phyloP scores from a whole-genome alignment of 2,797 vertebrate species.

The Scleropages formosus region DNA sequence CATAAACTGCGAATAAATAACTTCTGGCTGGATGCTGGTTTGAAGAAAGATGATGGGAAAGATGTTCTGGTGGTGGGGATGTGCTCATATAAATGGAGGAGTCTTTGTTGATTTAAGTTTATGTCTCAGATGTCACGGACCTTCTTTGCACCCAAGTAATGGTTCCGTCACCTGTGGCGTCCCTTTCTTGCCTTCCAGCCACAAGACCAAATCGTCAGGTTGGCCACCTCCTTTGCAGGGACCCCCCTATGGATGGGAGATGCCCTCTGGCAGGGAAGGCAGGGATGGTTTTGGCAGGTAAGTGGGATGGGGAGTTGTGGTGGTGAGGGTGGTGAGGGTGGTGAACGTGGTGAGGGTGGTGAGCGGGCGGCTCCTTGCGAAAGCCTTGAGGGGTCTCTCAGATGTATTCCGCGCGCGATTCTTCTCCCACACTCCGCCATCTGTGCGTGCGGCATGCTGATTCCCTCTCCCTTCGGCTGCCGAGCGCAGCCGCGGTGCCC shows the following conservation, averaged over 20 bases:
- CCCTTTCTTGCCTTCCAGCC: slow-evolving; percentile 65
- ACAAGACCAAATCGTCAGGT: slow-evolving; percentile 89
- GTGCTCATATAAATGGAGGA: too few relatives aligned
- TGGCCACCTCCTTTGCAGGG: slow-evolving; percentile 89
- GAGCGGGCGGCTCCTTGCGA: neutral
- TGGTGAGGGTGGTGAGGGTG: slow-evolving; percentile 41
- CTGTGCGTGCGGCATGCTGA: slow-evolving; percentile 71
- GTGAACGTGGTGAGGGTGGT: neutral
- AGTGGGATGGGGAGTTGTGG: slow-evolving; percentile 59
- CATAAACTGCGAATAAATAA: too few relatives aligned
- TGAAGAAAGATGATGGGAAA: too few relatives aligned
- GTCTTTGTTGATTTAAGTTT: neutral
- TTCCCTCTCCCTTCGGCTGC: slow-evolving; percentile 55
- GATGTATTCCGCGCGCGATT: slow-evolving; percentile 63
- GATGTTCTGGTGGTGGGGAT: too few relatives aligned
- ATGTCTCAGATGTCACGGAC: neutral
- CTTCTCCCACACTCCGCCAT: slow-evolving; percentile 64
- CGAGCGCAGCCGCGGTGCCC: slow-evolving; percentile 55
- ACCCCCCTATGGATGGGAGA: slow-evolving; percentile 95
- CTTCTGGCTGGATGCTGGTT: too few relatives aligned
- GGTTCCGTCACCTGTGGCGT: neutral
- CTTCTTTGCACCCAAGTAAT: neutral
- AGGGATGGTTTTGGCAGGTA: slow-evolving; percentile 95
- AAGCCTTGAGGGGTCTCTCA: neutral
- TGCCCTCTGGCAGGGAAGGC: slow-evolving; percentile 89